Percentiles rank a stretch among this genome's conserved stretches.
phyloP scores from a whole-genome alignment of 1,140 invertebrate genomes.

The Lepidurus apus region DNA sequence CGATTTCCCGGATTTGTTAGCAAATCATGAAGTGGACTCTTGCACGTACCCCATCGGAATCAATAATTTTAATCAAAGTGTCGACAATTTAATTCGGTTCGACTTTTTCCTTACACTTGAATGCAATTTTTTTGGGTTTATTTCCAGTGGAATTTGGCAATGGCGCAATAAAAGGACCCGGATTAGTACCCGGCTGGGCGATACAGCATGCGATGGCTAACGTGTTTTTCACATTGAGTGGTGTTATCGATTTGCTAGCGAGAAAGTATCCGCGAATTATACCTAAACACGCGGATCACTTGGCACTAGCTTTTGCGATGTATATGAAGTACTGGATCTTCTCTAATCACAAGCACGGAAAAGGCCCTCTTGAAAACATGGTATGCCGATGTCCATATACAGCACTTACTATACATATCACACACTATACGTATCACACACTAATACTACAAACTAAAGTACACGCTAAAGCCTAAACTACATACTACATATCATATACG shows the following conservation, averaged over 20 bases:
- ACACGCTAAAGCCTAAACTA: too few relatives aligned
- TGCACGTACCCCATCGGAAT: too few relatives aligned
- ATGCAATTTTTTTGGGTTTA: background rate
- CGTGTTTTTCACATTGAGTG: background rate
- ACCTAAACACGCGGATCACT: background rate
- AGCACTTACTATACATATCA: too few relatives aligned
- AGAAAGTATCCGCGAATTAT: background rate
- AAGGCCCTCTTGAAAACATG: background rate
- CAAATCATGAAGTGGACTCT: too few relatives aligned
- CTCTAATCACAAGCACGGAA: background rate
- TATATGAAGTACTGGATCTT: constrained; percentile 14
- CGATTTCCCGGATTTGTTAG: too few relatives aligned
- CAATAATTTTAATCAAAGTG: background rate
- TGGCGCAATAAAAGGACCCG: background rate
- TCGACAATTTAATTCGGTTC: background rate
- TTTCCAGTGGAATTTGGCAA: background rate
- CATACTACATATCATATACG: too few relatives aligned
- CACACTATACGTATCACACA: too few relatives aligned
- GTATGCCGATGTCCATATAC: background rate
- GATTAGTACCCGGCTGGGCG: background rate
- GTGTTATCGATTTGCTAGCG: background rate
- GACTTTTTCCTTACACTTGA: background rate
- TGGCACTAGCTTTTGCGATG: background rate
- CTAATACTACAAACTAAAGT: too few relatives aligned
- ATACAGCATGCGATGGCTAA: constrained; percentile 8